phyloP scores from a whole-genome alignment of 2,113 vertebrate genomes.

The Platichthys flesus region DNA sequence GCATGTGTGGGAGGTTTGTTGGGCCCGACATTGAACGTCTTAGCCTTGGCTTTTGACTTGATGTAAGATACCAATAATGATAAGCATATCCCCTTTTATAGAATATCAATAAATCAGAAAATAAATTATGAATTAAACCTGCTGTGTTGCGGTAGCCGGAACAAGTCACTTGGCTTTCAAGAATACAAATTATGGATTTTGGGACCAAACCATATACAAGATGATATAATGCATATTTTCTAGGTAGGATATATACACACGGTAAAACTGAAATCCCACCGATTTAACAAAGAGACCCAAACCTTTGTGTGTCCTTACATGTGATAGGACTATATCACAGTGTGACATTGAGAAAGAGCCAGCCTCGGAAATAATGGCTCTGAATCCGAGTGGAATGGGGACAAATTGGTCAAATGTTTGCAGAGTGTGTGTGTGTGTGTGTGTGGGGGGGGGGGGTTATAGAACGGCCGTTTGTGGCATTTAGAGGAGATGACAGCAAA shows the following conservation, averaged over 20 bases:
- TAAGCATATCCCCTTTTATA: slow-evolving; percentile 57
- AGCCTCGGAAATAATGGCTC: background rate
- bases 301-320: slow-evolving; percentile 47
- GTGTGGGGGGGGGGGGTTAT: background rate
- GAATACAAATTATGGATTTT: background rate
- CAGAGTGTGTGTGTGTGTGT: background rate
- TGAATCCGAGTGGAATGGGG: slow-evolving; percentile 37
- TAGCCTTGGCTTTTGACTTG: slow-evolving; percentile 57
- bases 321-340: slow-evolving; percentile 36
- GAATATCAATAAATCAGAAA: slow-evolving; percentile 42
- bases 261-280: slow-evolving; percentile 41
- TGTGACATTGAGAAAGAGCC: slow-evolving; percentile 56
- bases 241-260: slow-evolving; percentile 42
- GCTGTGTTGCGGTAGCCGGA: slow-evolving; percentile 52
- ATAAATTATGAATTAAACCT: slow-evolving; percentile 39
- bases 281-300: slow-evolving; percentile 41
- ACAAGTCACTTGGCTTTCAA: slow-evolving; percentile 30
- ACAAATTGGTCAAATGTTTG: slow-evolving; percentile 20
- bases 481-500: slow-evolving; percentile 43
- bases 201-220: slow-evolving; percentile 45
- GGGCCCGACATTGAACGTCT: slow-evolving; percentile 67
- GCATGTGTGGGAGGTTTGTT: slow-evolving; percentile 59
- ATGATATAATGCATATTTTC: slow-evolving; percentile 50
- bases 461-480: slow-evolving; percentile 13
- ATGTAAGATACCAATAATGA: slow-evolving; percentile 44